Base-by-base conservation (phyloP, 2,888 invertebrate genomes). In the Hypena proboscidalis region DNA sequence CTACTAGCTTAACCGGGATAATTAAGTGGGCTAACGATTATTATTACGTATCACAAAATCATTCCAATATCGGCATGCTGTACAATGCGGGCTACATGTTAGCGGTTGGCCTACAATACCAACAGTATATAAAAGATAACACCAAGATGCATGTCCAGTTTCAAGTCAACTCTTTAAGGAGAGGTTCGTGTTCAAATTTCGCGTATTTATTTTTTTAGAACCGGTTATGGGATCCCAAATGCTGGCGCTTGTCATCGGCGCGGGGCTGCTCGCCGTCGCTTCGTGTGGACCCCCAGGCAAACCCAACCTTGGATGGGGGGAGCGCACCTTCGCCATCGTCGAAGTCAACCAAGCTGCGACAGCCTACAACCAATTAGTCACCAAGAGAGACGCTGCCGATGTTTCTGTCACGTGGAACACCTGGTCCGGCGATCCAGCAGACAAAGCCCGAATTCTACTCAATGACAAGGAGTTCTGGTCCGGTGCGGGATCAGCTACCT, bases 41-140 rank as follows among this genome's bases (percentile, higher is more conserved):
- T 80, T 80, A 81, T 80, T 80, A 79, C 81, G 73, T 80, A 80
- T 83, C 83, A 79, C 70, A 79, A 82, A 83, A 84, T 82, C 80
- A 69, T 67, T 67, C 63, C 70, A 72, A 70, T 69, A 72, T 74
- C 72, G 66, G 66, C 65, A 74, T 75, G 73, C 72, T 58, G 42
- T 29, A 79, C 76, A 67, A 83, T 81, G 78, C 84, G 78, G 81
- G 81, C 80, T 75, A 67, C 56, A 60, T 69, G 73, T 64, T 86
- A 89, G 87, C 90, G 90, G 90, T 89, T 88, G 90, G 77, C 90
- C 90, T 86, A 90, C 88, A 74, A 81, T 83, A 70, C 74, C 54
- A 69, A 42, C 62, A 67, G 74, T 88, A 90, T 90, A 90, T 89
- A 90, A 83, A 82, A 80, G 83, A 85, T 76, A 80, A 74, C 73